Evolutionary conservation across 2,888 invertebrate genomes (phyloP).

Genomic region (Belgica antarctica): DNA sequence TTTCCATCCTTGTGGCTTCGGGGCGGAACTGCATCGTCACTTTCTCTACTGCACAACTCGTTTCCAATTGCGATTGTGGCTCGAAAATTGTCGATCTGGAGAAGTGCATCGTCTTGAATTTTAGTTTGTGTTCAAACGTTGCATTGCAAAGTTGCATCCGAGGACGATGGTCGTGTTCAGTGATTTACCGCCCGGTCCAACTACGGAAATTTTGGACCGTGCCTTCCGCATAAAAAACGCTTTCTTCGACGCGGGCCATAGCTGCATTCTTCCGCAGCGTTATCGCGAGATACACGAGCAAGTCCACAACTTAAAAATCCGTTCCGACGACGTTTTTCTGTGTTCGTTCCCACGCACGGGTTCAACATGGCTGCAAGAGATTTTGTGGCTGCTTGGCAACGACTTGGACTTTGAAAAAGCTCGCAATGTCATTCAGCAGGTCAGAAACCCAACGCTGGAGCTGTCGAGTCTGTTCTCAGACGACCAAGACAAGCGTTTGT

Average conservation of each 20-base stretch:
- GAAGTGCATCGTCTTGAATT: too few relatives aligned
- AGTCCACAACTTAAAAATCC: slow-evolving; percentile 69
- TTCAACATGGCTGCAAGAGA: slow-evolving; percentile 92
- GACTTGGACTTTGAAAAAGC: slow-evolving; percentile 75
- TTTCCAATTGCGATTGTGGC: too few relatives aligned
- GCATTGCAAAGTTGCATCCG: too few relatives aligned
- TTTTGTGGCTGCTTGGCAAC: slow-evolving; percentile 85
- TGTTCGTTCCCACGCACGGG: slow-evolving; percentile 87
- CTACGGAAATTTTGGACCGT: slow-evolving; percentile 5
- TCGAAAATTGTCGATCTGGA: too few relatives aligned
- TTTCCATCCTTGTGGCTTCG: too few relatives aligned
- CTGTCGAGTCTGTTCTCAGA: slow-evolving; percentile 63
- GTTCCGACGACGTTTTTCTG: slow-evolving; percentile 78
- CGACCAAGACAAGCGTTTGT: too few relatives aligned
- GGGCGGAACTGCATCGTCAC: too few relatives aligned
- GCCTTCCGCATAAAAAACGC: slow-evolving; percentile 16
- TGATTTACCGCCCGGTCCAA: not conserved
- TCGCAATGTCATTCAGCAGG: slow-evolving; percentile 55
- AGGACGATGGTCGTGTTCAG: not conserved
- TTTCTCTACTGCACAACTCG: too few relatives aligned
- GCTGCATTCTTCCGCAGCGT: slow-evolving; percentile 63
- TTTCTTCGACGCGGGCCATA: slow-evolving; percentile 20
- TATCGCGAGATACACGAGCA: slow-evolving; percentile 67
- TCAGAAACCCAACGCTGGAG: slow-evolving; percentile 73
- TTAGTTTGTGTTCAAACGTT: too few relatives aligned